phyloP scores from a whole-genome alignment of 2,113 vertebrate species.

The Solea senegalensis region DNA sequence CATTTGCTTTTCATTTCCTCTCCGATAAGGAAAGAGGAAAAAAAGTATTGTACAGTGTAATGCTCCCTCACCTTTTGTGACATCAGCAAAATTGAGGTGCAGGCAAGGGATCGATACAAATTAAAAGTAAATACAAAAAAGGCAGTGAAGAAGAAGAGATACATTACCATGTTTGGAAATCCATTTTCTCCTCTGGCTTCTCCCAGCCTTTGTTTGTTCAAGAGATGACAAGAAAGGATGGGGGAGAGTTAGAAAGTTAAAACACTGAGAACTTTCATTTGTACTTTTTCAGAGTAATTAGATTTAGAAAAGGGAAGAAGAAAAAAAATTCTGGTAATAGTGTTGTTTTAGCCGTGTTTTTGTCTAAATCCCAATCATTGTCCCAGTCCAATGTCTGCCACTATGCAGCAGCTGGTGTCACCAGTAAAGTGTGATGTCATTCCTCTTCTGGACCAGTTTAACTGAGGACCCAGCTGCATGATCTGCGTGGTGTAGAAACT shows the following conservation, averaged over 20 bases:
- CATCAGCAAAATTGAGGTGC: slow-evolving; percentile 80
- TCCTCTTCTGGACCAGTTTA: slow-evolving; percentile 38
- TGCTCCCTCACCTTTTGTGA: slow-evolving; percentile 82
- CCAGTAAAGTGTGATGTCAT: slow-evolving; percentile 40
- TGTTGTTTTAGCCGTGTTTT: background rate
- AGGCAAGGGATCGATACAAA: slow-evolving; percentile 84
- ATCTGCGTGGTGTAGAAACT: slow-evolving; percentile 50
- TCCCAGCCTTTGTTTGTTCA: slow-evolving; percentile 72
- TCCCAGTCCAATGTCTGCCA: background rate
- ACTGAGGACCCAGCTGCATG: slow-evolving; percentile 42
- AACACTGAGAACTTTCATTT: slow-evolving; percentile 34
- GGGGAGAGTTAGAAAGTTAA: slow-evolving; percentile 49
- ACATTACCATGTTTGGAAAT: slow-evolving; percentile 73
- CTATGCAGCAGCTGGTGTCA: slow-evolving; percentile 37
- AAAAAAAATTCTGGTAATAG: background rate
- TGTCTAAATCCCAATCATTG: background rate
- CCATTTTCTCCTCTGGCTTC: slow-evolving; percentile 69
- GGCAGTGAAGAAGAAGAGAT: slow-evolving; percentile 55
- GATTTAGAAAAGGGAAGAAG: background rate
- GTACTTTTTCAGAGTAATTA: slow-evolving; percentile 21
- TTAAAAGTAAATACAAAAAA: slow-evolving; percentile 89
- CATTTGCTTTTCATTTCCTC: slow-evolving; percentile 87
- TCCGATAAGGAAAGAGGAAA: slow-evolving; percentile 73
- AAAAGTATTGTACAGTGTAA: slow-evolving; percentile 85
- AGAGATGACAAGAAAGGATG: slow-evolving; percentile 22